phyloP scores from a whole-genome alignment of 2,888 invertebrate genomes.

The Aphidius colemani region DNA sequence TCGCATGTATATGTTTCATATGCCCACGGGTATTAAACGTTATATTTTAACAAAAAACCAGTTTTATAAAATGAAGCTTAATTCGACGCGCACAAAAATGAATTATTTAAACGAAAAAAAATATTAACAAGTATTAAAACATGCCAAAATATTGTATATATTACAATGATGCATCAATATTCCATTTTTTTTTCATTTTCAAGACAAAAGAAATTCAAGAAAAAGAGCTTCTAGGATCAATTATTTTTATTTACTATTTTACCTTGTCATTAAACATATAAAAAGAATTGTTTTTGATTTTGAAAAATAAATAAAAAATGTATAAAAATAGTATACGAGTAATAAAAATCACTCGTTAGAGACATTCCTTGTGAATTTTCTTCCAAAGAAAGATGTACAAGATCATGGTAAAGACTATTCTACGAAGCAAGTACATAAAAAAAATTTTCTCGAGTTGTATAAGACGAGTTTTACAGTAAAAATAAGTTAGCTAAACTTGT shows the following conservation, averaged over 20 bases:
- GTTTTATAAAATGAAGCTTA: slow-evolving; percentile 2
- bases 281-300: no score
- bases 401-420: no score
- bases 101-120: not conserved
- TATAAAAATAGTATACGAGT: no score
- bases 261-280: not conserved
- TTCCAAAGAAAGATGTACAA: no score
- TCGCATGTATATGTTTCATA: not conserved
- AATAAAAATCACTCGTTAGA: no score
- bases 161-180: no score
- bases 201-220: not conserved
- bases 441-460: not conserved
- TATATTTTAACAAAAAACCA: slow-evolving; percentile 3
- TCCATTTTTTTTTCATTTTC: not conserved
- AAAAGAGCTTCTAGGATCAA: not conserved
- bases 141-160: no score
- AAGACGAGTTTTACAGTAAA: no score
- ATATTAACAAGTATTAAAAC: no score
- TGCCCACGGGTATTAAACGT: slow-evolving; percentile 10
- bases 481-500: no score
- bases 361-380: no score
- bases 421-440: not conserved
- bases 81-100: slow-evolving; percentile 12
- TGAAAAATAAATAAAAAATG: no score
- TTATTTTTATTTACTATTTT: not conserved